These are phyloP conservation scores for Aptenodytes patagonicus DNA, from an alignment of 2,113 vertebrate genomes.

Conservation along the genomic window DNA sequence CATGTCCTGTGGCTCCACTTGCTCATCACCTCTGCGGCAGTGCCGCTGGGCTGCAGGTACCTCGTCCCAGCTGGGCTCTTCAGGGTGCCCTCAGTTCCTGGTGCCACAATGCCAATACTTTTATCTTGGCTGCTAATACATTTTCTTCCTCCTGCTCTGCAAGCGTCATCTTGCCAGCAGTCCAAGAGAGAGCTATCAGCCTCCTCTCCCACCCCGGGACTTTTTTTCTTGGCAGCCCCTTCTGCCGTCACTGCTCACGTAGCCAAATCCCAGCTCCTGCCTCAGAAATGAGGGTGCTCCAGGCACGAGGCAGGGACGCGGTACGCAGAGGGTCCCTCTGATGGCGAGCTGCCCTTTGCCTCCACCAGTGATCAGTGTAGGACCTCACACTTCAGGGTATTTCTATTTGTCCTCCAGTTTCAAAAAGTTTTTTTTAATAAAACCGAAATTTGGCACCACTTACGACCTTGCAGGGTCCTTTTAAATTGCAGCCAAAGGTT, in stretches of 20 bases:
- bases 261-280: not conserved
- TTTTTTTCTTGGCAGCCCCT: not conserved
- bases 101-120: not conserved
- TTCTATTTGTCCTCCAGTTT: not conserved
- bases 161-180: rapidly evolving
- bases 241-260: rapidly evolving
- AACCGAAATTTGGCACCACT: not conserved
- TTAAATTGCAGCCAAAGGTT: not conserved
- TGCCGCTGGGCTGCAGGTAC: not conserved
- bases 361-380: rapidly evolving
- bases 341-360: not conserved
- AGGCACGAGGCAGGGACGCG: rapidly evolving
- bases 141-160: not conserved
- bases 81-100: rapidly evolving
- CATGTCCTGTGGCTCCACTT: rapidly evolving
- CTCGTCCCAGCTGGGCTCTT: not conserved
- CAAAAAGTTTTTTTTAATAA: not conserved
- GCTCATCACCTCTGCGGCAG: not conserved
- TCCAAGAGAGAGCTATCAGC: not conserved
- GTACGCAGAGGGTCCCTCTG: not conserved
- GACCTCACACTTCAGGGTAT: not conserved
- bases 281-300: not conserved
- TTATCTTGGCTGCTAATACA: not conserved
- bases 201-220: not conserved
- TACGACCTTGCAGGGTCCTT: not conserved